These are phyloP conservation scores for Actenoides hombroni DNA, from an alignment of 2,113 vertebrate genomes.

Conservation along the genomic window DNA sequence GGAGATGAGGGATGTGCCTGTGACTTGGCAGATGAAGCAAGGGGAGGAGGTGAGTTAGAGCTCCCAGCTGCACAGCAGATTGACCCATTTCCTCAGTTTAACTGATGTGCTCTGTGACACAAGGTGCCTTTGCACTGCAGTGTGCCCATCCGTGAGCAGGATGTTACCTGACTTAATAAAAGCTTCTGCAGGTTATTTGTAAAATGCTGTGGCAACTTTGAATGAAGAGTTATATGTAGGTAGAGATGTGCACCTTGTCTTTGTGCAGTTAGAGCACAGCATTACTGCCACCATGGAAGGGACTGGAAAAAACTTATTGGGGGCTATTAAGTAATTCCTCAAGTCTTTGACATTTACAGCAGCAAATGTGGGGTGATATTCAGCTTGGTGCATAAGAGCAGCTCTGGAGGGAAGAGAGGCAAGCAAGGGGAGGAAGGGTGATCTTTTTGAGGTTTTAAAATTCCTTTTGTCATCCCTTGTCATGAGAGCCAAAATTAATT, in stretches of 20 bases:
- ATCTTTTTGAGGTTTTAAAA: background rate
- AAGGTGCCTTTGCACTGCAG: background rate
- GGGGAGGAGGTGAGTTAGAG: background rate
- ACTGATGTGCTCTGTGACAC: background rate
- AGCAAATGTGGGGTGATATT: background rate
- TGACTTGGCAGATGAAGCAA: background rate
- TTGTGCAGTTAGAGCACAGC: background rate
- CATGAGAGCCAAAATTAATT: background rate
- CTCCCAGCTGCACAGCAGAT: background rate
- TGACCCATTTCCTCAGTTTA: background rate
- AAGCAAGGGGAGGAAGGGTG: background rate
- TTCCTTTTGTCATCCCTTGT: background rate
- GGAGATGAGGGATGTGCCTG: background rate
- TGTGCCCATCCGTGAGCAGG: rapidly evolving
- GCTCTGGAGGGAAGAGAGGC: background rate
- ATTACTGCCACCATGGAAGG: background rate
- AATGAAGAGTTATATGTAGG: background rate
- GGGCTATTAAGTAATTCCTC: background rate
- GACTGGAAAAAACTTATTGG: background rate
- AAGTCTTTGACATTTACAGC: background rate
- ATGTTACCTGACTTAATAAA: background rate
- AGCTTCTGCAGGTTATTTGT: background rate
- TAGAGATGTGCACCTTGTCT: background rate
- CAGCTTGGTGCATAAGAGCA: background rate
- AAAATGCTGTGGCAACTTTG: background rate